A percentile compares a stretch with the other conserved stretches of the same genome.
These are phyloP conservation scores for Sorex fumeus DNA, from an alignment of 2,113 vertebrate genomes.

Conservation along the genomic window DNA sequence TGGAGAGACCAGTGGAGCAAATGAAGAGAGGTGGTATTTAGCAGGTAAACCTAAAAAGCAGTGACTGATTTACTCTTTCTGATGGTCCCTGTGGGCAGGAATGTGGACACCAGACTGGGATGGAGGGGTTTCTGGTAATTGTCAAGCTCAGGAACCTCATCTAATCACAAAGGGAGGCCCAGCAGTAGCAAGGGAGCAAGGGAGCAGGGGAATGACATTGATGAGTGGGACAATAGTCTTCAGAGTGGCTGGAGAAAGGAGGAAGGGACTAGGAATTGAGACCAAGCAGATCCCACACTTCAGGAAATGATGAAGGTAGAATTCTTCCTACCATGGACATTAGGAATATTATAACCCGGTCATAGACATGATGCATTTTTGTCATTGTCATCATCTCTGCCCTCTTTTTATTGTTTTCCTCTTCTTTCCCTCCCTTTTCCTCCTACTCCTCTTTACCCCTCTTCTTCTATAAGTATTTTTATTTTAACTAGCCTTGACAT, in stretches of 20 bases:
- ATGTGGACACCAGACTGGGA: neutral
- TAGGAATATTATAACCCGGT: neutral
- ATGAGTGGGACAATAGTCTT: neutral
- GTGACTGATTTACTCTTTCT: constrained; percentile 13
- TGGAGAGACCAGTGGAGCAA: neutral
- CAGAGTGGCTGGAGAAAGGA: neutral
- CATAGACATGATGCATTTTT: neutral
- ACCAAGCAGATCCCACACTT: neutral
- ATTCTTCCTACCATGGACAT: neutral
- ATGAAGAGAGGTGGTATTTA: neutral
- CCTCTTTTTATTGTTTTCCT: neutral
- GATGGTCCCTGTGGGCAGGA: neutral
- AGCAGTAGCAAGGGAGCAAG: neutral
- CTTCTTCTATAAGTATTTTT: constrained; percentile 13
- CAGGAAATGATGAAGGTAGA: neutral
- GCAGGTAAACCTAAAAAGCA: neutral
- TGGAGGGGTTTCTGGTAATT: neutral
- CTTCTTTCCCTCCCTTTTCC: too few relatives aligned
- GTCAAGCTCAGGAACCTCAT: neutral
- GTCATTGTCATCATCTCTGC: neutral
- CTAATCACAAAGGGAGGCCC: neutral
- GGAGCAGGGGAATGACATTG: neutral
- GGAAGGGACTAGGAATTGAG: neutral
- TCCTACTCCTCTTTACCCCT: neutral
- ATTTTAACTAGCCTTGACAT: too few relatives aligned